Evolutionary conservation across 1,140 invertebrate species (phyloP).

Genomic region (Dinoponera quadriceps): DNA sequence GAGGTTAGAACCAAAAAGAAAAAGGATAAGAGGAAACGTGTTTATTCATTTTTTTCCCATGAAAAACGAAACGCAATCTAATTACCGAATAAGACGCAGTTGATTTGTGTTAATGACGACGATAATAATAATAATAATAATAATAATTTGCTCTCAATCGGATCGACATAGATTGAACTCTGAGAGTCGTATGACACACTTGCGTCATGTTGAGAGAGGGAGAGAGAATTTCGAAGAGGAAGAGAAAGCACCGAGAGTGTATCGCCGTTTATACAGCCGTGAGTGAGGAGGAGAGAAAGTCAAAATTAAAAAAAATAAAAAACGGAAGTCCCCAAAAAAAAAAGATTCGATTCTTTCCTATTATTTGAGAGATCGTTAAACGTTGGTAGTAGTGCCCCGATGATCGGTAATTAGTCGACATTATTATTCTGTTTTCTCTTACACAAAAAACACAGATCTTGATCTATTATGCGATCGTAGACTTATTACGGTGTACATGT

Average conservation of each 20-base stretch:
- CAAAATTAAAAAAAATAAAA: too few relatives aligned
- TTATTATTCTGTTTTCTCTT: conserved; percentile 78
- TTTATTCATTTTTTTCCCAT: conserved; percentile 31
- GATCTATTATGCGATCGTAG: conserved; percentile 83
- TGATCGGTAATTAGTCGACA: conserved; percentile 68
- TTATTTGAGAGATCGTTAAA: conserved; percentile 28
- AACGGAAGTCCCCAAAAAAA: conserved; percentile 11
- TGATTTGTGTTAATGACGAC: conserved; percentile 16
- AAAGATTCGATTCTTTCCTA: not conserved
- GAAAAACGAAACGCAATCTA: conserved; percentile 50
- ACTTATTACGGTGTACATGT: conserved; percentile 75
- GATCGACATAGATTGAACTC: conserved; percentile 14
- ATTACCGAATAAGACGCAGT: conserved; percentile 38
- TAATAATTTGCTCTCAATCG: conserved; percentile 5
- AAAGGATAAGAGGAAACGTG: conserved; percentile 66
- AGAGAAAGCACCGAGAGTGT: not conserved
- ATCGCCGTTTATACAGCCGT: too few relatives aligned
- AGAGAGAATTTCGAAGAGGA: conserved; percentile 37
- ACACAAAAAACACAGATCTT: conserved; percentile 83
- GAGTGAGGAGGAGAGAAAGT: too few relatives aligned
- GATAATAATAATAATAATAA: not conserved
- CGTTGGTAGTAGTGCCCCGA: conserved; percentile 68
- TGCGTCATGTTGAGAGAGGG: conserved; percentile 30
- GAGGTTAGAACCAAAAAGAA: conserved; percentile 67
- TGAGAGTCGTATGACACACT: conserved; percentile 21